These are phyloP conservation scores for Hyles lineata DNA, from an alignment of 2,888 invertebrate species.

Conservation along the genomic window DNA sequence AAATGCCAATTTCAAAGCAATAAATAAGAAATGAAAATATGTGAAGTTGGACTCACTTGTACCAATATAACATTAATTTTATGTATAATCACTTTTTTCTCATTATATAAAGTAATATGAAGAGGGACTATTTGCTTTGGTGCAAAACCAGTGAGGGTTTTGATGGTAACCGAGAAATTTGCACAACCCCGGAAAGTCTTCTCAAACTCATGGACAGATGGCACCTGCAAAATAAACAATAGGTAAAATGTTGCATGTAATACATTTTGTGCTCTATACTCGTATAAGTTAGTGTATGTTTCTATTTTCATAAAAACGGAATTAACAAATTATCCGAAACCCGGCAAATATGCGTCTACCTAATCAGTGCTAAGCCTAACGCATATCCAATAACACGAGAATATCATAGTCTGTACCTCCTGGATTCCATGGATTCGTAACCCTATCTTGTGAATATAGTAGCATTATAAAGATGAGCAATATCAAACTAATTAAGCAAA, in stretches of 20 bases:
- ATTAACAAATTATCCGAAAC: too few species aligned
- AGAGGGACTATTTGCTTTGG: conserved; percentile 66
- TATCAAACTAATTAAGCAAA: background rate
- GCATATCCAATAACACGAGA: too few species aligned
- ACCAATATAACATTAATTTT: conserved; percentile 61
- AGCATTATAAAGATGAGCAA: too few species aligned
- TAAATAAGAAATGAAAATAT: conserved; percentile 40
- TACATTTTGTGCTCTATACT: background rate
- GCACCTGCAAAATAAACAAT: conserved; percentile 55
- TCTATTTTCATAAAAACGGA: too few species aligned
- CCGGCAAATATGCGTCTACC: too few species aligned
- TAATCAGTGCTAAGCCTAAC: too few species aligned
- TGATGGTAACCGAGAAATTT: conserved; percentile 57
- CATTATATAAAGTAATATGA: conserved; percentile 63
- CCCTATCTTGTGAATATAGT: too few species aligned
- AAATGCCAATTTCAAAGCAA: too few species aligned
- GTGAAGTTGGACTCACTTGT: conserved; percentile 55
- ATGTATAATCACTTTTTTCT: conserved; percentile 60
- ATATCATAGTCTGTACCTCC: too few species aligned
- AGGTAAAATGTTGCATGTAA: background rate
- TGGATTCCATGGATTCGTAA: too few species aligned
- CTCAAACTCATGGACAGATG: conserved; percentile 56
- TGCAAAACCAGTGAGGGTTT: conserved; percentile 67
- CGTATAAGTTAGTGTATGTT: background rate
- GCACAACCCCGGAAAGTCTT: conserved; percentile 60